These are phyloP conservation scores for Thecocarcelia acutangulata DNA, from an alignment of 2,888 invertebrate genomes.

Conservation along the genomic window DNA sequence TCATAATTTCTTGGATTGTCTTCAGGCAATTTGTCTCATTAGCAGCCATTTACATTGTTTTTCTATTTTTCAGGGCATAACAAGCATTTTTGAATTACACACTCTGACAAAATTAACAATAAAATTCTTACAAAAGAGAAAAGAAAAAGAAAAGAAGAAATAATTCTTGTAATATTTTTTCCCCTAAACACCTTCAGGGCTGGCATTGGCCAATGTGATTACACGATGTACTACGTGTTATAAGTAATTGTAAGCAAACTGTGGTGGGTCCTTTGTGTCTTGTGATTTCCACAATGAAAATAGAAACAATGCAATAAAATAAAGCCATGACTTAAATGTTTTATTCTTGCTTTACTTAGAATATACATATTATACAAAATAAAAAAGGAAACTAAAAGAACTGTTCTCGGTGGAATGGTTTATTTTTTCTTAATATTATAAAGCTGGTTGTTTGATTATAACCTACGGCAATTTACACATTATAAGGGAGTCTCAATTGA, in stretches of 20 bases:
- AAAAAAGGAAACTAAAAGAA: constrained; percentile 9
- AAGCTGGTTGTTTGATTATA: constrained; percentile 31
- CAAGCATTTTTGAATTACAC: constrained; percentile 14
- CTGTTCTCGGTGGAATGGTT: not conserved
- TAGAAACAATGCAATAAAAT: constrained; percentile 40
- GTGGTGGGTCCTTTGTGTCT: constrained; percentile 41
- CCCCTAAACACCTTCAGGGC: constrained; percentile 60
- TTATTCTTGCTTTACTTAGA: constrained; percentile 9
- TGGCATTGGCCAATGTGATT: constrained; percentile 61
- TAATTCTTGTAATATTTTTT: constrained; percentile 42
- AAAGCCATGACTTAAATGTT: constrained; percentile 62
- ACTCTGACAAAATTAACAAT: constrained; percentile 34
- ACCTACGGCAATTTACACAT: constrained; percentile 55
- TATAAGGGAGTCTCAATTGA: constrained; percentile 57
- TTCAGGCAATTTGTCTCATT: constrained; percentile 63
- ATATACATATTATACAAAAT: not conserved
- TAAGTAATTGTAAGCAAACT: constrained; percentile 26
- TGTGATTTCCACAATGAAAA: constrained; percentile 9
- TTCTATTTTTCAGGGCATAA: constrained; percentile 21
- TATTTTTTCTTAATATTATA: not conserved
- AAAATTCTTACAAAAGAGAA: constrained; percentile 28
- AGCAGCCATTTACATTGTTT: constrained; percentile 63
- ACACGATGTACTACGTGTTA: constrained; percentile 27
- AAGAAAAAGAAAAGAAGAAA: constrained; percentile 25
- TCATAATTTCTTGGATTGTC: constrained; percentile 18